Evolutionary conservation across 1,140 invertebrate species (phyloP).

Genomic region (Eumeta japonica): DNA sequence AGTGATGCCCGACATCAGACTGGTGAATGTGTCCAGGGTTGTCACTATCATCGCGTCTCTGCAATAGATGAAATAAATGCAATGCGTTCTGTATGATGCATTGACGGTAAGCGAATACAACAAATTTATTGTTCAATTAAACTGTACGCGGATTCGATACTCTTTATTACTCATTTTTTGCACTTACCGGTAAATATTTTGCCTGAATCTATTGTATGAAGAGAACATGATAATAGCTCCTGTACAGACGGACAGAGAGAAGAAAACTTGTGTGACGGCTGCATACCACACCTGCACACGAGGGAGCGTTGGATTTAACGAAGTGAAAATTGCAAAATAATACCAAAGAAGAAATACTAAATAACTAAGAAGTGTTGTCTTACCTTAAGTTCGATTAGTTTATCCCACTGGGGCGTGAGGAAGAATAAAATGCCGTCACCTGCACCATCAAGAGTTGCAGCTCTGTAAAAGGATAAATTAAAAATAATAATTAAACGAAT

Average conservation of each 20-base stretch:
- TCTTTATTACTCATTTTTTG: conserved; percentile 14
- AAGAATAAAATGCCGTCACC: conserved; percentile 77
- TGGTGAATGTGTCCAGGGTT: conserved; percentile 71
- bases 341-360: neutral
- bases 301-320: no score
- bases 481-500: no score
- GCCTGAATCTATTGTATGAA: conserved; percentile 80
- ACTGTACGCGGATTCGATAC: no score
- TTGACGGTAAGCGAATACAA: no score
- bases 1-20: conserved; percentile 75
- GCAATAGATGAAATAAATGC: no score
- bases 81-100: no score
- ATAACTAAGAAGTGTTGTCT: conserved; percentile 15
- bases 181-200: conserved; percentile 80
- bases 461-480: conserved; percentile 40
- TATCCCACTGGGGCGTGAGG: conserved; percentile 71
- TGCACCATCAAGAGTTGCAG: conserved; percentile 73
- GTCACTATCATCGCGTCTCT: conserved; percentile 74
- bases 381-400: conserved; percentile 51
- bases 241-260: conserved; percentile 74
- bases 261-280: conserved; percentile 76
- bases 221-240: conserved; percentile 79
- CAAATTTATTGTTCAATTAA: no score
- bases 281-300: conserved; percentile 68
- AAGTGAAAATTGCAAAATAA: no score